phyloP scores from a whole-genome alignment of 53 echinoderm and acorn worm genomes.

The Hippasteria phrygiana region DNA sequence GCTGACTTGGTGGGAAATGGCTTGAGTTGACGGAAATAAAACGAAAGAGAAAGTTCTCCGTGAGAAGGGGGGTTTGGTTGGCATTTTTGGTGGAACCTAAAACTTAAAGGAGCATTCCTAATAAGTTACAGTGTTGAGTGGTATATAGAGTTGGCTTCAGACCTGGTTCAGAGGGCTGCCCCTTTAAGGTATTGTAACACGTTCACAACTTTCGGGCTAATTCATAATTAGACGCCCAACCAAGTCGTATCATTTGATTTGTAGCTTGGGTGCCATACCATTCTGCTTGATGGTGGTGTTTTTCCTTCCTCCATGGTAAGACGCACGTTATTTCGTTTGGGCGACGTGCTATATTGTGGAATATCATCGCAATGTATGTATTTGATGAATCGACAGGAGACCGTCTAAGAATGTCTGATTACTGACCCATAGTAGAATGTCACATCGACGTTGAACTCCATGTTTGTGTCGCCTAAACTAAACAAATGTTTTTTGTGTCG shows the following conservation, averaged over 20 bases:
- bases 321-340: not conserved
- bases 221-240: not conserved
- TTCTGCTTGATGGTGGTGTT: not conserved
- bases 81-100: not conserved
- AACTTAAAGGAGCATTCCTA: not conserved
- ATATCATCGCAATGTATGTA: not conserved
- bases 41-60: slow-evolving; percentile 16
- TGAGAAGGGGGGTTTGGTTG: not conserved
- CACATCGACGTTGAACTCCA: too few relatives aligned
- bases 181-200: not conserved
- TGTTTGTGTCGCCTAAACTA: too few relatives aligned
- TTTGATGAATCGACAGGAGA: slow-evolving; percentile 1
- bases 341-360: slow-evolving; percentile 8
- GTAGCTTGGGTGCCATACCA: not conserved
- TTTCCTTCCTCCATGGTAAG: not conserved
- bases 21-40: slow-evolving; percentile 35
- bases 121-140: too few relatives aligned
- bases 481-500: too few relatives aligned
- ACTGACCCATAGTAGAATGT: too few relatives aligned
- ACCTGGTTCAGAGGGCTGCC: too few relatives aligned
- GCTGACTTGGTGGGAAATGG: not conserved
- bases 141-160: too few relatives aligned
- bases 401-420: slow-evolving; percentile 15
- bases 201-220: not conserved
- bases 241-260: not conserved